These are phyloP conservation scores for Drosophila rufa DNA, from an alignment of 1,140 invertebrate genomes.

Conservation along the genomic window DNA sequence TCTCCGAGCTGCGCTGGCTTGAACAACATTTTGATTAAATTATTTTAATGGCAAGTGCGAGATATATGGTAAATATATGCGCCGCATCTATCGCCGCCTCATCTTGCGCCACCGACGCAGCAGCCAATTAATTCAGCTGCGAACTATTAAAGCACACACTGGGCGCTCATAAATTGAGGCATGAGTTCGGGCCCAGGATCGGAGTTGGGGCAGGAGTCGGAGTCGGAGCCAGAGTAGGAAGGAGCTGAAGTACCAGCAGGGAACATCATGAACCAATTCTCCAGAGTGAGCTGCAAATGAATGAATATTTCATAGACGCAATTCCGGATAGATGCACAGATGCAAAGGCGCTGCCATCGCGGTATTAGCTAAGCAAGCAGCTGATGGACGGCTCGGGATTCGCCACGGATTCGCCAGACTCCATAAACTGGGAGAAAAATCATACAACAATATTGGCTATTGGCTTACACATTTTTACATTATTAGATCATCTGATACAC, in stretches of 20 bases:
- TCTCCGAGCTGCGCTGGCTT: slow-evolving; percentile 34
- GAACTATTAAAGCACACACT: slow-evolving; percentile 83
- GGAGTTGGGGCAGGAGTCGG: slow-evolving; percentile 23
- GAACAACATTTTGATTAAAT: slow-evolving; percentile 82
- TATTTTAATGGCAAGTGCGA: slow-evolving; percentile 77
- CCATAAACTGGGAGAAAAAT: background rate
- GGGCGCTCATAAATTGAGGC: slow-evolving; percentile 80
- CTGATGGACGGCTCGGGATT: slow-evolving; percentile 45
- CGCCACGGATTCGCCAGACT: slow-evolving; percentile 12
- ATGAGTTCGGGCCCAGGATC: slow-evolving; percentile 5
- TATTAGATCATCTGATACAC: too few species aligned
- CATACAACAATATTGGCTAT: background rate
- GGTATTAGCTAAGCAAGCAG: slow-evolving; percentile 49
- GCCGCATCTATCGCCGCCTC: slow-evolving; percentile 34
- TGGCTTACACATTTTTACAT: too few species aligned
- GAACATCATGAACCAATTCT: slow-evolving; percentile 74
- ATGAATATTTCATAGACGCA: slow-evolving; percentile 81
- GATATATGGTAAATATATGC: slow-evolving; percentile 74
- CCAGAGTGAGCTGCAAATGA: slow-evolving; percentile 75
- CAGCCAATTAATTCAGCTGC: slow-evolving; percentile 80
- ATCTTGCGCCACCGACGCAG: slow-evolving; percentile 36
- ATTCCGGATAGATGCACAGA: slow-evolving; percentile 68
- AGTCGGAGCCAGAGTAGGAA: slow-evolving; percentile 12
- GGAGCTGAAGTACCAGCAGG: slow-evolving; percentile 33
- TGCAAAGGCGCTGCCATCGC: slow-evolving; percentile 38